Base-by-base conservation (phyloP, 2,797 vertebrate species). In the Xiphorhynchus erythropygius region DNA sequence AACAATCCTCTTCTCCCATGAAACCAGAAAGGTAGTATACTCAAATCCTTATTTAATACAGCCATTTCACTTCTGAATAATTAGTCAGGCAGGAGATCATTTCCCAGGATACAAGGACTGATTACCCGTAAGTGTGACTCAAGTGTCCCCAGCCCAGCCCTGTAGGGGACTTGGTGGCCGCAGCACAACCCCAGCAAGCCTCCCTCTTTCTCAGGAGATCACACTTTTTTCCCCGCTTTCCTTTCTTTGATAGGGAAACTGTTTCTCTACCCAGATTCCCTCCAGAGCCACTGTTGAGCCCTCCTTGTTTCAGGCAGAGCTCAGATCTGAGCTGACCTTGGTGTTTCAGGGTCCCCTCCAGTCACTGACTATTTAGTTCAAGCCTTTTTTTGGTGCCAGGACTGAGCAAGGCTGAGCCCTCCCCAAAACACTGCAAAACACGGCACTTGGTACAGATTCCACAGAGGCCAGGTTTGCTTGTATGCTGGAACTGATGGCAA, bases 1-100 rank as follows among this genome's bases (percentile, higher is more conserved):
- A 92, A 65, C 25, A 62, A 63, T 24, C 35, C 37, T 71, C 27
- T n/a, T 39, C 68, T 70, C 62, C 44, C 65, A 49, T 1, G 13
- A 67, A 62, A 50, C 16, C 2, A 0, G 35, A 81, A n/a, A 62
- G 76, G 28, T 0, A 84, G 28, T 27, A n/a, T 27, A 47, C 55
- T 76, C n/a, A 82, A 92, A 59, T 59, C 62, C 81, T 91, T 49
- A 79, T 47, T 96, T 80, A 84, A 89, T 83, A 82, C 79, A 89
- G 63, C 33, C 67, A 50, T 80, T 74, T 76, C 74, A 79, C 33
- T 68, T 18, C n/a, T 59, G 57, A 75, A 17, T 88, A 84, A 80
- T 74, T 30, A 91, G 71, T 39, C 33, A 83, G 62, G 73, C 39
- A 94, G 55, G 89, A 81, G 70, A 84, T 68, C 12, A 47, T 60